Evolutionary conservation across 2,113 vertebrate genomes (phyloP).

Genomic region (Dromiciops gliroides): DNA sequence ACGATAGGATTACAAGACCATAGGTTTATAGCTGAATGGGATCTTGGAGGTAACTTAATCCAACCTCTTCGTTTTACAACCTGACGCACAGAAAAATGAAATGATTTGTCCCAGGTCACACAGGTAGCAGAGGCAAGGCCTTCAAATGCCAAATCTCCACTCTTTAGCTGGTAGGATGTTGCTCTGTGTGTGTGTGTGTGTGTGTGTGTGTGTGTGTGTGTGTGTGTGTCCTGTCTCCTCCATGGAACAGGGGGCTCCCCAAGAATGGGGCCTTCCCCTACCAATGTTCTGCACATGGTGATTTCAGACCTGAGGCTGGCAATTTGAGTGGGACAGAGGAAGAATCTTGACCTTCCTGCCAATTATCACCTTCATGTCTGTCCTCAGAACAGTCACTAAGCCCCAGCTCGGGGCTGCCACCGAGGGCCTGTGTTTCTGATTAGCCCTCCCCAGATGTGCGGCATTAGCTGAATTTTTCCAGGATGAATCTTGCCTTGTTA

Average conservation of each 20-base stretch:
- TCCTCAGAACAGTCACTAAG: slow-evolving; percentile 61
- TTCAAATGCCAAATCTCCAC: too few species aligned
- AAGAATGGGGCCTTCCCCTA: neutral
- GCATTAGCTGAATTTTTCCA: slow-evolving; percentile 80
- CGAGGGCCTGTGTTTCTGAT: slow-evolving; percentile 78
- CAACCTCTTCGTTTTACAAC: neutral
- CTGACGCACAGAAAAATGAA: neutral
- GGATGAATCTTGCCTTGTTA: slow-evolving; percentile 79
- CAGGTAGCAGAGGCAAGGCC: neutral
- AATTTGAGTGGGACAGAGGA: slow-evolving; percentile 56
- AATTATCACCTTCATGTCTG: slow-evolving; percentile 72
- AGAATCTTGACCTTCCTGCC: slow-evolving; percentile 63
- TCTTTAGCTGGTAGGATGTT: neutral
- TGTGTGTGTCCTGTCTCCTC: neutral
- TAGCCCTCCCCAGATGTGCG: slow-evolving; percentile 72
- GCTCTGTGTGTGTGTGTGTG: neutral
- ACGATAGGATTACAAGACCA: neutral
- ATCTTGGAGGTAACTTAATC: neutral
- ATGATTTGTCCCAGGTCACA: neutral
- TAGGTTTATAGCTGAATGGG: neutral
- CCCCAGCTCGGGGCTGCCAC: slow-evolving; percentile 73
- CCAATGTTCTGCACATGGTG: neutral
- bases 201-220: neutral
- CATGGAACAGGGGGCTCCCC: neutral
- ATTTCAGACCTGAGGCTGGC: slow-evolving; percentile 47